Conservation (phyloP, 2,888 invertebrate genomes). For the Troglohyphantes excavatus region DNA sequence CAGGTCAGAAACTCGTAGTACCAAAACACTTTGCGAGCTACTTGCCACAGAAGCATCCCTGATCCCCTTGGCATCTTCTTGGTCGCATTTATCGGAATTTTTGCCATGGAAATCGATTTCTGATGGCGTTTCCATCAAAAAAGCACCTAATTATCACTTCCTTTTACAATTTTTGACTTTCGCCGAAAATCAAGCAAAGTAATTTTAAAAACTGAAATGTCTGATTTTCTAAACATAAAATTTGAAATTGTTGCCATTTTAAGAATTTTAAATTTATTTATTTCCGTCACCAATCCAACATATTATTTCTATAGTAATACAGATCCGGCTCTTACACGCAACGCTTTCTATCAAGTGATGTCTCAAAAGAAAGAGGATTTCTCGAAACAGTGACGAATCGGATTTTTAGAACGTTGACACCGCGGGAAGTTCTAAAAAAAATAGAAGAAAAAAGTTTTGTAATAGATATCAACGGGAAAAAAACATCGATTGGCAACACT, state of each 20-base stretch:
- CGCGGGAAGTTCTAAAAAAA: too few relatives aligned
- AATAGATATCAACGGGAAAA: too few relatives aligned
- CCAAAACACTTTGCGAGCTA: not conserved
- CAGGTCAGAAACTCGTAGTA: slow-evolving; percentile 23
- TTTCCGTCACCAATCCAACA: too few relatives aligned
- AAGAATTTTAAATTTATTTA: not conserved
- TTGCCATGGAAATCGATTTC: not conserved
- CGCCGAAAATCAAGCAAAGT: not conserved
- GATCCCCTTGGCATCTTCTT: not conserved
- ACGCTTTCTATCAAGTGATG: too few relatives aligned
- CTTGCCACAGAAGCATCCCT: not conserved
- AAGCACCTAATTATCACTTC: not conserved
- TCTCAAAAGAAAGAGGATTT: too few relatives aligned
- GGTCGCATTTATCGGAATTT: not conserved
- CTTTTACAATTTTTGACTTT: not conserved
- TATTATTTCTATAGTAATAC: too few relatives aligned
- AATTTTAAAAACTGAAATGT: not conserved
- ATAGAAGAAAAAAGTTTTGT: too few relatives aligned
- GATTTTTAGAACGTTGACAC: too few relatives aligned
- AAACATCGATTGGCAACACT: too few relatives aligned
- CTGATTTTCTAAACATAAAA: not conserved
- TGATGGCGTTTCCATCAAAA: not conserved
- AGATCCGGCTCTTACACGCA: too few relatives aligned
- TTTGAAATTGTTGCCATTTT: not conserved
- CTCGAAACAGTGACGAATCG: too few relatives aligned